phyloP scores from a whole-genome alignment of 2,113 vertebrate genomes.

The Brachyhypopomus occidentalis region DNA sequence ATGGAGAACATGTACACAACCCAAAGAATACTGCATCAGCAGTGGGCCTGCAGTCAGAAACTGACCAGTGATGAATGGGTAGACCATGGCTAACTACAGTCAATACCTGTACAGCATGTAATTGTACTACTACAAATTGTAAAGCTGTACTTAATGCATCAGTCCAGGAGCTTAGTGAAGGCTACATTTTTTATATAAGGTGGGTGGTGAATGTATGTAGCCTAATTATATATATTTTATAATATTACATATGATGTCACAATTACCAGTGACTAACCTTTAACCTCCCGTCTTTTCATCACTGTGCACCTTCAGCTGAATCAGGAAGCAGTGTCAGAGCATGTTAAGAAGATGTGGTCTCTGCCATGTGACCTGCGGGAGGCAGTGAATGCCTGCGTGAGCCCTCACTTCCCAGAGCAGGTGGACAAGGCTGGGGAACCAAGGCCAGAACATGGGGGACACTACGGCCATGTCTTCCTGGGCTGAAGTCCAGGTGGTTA shows the following conservation, averaged over 20 bases:
- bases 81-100: too few species aligned
- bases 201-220: too few species aligned
- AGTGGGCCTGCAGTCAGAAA: too few species aligned
- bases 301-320: conserved; percentile 77
- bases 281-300: conserved; percentile 35
- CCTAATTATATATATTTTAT: neutral
- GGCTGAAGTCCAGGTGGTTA: conserved; percentile 59
- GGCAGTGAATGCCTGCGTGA: conserved; percentile 73
- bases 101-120: too few species aligned
- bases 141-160: too few species aligned
- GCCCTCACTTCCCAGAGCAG: conserved; percentile 69
- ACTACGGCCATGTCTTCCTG: conserved; percentile 72
- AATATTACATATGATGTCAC: neutral
- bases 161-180: too few species aligned
- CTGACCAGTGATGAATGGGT: too few species aligned
- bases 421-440: conserved; percentile 60
- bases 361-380: conserved; percentile 77
- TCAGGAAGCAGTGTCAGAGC: conserved; percentile 76
- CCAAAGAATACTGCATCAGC: too few species aligned
- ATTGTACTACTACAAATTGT: too few species aligned
- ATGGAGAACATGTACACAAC: too few species aligned
- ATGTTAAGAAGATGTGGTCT: conserved; percentile 73
- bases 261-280: neutral
- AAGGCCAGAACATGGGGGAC: conserved; percentile 49
- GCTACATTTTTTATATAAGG: too few species aligned